phyloP scores from a whole-genome alignment of 2,888 invertebrate species.

The Didymodactylos carnosus region DNA sequence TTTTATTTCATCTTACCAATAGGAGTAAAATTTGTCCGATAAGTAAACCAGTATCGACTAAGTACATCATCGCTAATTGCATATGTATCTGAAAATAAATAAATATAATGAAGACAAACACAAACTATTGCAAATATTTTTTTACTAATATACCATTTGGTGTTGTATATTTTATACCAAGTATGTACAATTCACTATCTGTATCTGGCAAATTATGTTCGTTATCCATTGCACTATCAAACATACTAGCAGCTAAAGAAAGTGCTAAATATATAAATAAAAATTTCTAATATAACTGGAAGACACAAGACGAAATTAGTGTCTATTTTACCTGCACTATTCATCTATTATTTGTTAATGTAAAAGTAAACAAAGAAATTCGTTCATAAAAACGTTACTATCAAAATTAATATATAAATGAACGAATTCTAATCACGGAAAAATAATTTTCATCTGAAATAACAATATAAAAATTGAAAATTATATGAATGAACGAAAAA shows the following conservation, averaged over 20 bases:
- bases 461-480: too few species aligned
- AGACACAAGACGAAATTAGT: background rate
- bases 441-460: too few species aligned
- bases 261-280: background rate
- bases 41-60: constrained; percentile 12
- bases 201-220: background rate
- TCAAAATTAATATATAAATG: too few species aligned
- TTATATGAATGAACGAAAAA: too few species aligned
- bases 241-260: background rate
- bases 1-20: background rate
- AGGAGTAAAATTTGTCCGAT: constrained; percentile 7
- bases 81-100: background rate
- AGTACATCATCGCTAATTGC: background rate
- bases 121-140: background rate
- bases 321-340: background rate
- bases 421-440: too few species aligned
- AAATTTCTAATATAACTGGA: too few species aligned
- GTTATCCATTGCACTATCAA: background rate
- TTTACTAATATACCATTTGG: background rate
- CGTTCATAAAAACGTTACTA: too few species aligned
- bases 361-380: too few species aligned
- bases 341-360: too few species aligned
- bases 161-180: background rate
- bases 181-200: background rate
- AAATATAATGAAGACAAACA: background rate